Evolutionary conservation across 2,113 vertebrate species (phyloP).

Genomic region (Ornithorhynchus anatinus): DNA sequence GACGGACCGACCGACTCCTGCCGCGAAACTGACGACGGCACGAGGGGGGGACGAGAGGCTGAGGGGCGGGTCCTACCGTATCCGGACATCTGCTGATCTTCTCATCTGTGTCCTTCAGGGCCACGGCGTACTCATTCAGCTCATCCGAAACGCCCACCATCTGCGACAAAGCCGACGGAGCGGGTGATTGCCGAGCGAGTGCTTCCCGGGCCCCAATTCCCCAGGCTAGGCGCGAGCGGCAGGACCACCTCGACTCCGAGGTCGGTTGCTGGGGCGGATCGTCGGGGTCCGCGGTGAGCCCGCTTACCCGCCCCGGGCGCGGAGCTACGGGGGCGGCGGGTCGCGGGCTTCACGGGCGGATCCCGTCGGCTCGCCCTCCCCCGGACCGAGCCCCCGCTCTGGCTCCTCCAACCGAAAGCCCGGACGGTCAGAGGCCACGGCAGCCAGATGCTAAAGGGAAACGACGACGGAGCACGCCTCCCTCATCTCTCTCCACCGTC

Average conservation of each 20-base stretch:
- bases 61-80: slow-evolving; percentile 74
- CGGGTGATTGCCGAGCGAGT: neutral
- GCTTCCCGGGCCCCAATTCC: no score
- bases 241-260: neutral
- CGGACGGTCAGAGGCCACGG: neutral
- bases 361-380: no score
- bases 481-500: neutral
- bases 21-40: no score
- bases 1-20: no score
- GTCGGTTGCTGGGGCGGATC: no score
- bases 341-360: no score
- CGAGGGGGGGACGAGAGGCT: no score
- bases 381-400: neutral
- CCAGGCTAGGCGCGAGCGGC: no score
- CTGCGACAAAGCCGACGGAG: slow-evolving; percentile 63
- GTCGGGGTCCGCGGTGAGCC: no score
- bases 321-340: no score
- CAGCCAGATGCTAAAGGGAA: neutral
- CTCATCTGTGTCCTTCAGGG: slow-evolving; percentile 95
- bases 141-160: slow-evolving; percentile 98
- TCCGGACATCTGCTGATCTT: slow-evolving; percentile 90
- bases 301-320: no score
- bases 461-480: no score
- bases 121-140: slow-evolving; percentile 92
- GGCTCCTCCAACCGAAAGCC: neutral